Base-by-base conservation (phyloP, 2,113 vertebrate genomes). In the Neolamprologus falcicula region DNA sequence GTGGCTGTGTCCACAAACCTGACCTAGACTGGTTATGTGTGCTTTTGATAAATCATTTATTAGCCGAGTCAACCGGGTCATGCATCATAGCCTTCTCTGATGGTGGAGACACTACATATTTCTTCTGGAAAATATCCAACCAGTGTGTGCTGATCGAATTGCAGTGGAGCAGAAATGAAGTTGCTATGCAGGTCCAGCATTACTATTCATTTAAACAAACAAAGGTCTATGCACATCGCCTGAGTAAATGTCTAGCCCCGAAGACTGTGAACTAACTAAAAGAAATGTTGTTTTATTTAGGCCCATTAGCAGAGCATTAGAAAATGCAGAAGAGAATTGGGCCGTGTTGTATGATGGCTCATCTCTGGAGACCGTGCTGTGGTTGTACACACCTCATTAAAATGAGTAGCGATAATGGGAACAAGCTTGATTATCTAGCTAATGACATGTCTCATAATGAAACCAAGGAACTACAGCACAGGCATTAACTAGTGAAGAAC, bases 321-420 rank as follows among this genome's bases (percentile, higher is more conserved):
- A 80, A 53, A 68, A 82, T 31, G 53, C 28, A 52, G 86, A 28
- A 55, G 86, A 86, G 76, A 86, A 86, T 54, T 57, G 40, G 80
- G 71, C 55, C 31, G 53, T 21, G 73, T 80, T 90, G 82, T 91
- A 86, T 85, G 90, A 84, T 84, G 88, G 85, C 84, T 90, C 92
- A 85, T 93, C 92, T 91, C 92, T 83, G 83, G 86, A 86, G 92
- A 89, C 90, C 5, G 8, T 57, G 89, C 85, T 57, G 82, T 53
- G 84, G 88, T 90, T 92, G 86, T 93, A 87, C 83, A 92, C 86
- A 87, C 80, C 94, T 94, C 90, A 92, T 94, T 95, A 94, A 94
- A 93, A 95, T 73, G 81, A 93, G 86, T 86, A 37, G 89, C 6
- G 79, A 92, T 95, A 95, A 95, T 95, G 91, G 85, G 87, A 91